phyloP scores from a whole-genome alignment of 2,113 vertebrate genomes.

The Piaya cayana region DNA sequence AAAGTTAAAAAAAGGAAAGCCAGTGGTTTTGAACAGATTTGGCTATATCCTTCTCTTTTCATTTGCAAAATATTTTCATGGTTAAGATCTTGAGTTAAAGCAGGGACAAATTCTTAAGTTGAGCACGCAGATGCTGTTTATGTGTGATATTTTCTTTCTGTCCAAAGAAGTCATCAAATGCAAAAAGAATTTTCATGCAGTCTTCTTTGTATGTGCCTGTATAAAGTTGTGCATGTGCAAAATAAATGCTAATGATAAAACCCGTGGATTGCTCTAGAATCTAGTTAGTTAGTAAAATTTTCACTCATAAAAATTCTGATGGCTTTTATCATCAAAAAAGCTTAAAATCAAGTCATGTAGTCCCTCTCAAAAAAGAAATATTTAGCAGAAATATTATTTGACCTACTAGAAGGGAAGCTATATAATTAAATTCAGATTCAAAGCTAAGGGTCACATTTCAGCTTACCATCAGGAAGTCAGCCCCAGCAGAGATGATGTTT shows the following conservation, averaged over 20 bases:
- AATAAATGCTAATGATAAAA: not conserved
- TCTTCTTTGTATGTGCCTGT: not conserved
- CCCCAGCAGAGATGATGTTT: not conserved
- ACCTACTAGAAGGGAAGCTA: not conserved
- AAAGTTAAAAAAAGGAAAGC: not conserved
- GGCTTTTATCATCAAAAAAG: not conserved
- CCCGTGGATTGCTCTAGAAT: not conserved
- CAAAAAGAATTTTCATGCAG: not conserved
- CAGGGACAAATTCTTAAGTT: slow-evolving; percentile 27
- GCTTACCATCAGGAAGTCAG: not conserved
- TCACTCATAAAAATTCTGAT: not conserved
- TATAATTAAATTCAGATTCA: not conserved
- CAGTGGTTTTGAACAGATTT: not conserved
- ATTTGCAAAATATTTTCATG: slow-evolving; percentile 13
- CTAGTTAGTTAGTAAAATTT: not conserved
- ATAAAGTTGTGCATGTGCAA: not conserved
- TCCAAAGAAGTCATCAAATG: slow-evolving; percentile 24
- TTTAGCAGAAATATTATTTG: not conserved
- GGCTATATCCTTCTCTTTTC: not conserved
- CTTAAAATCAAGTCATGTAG: not conserved
- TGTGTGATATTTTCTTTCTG: not conserved
- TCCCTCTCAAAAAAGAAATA: not conserved
- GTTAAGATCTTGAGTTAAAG: slow-evolving; percentile 21
- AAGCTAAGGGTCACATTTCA: not conserved
- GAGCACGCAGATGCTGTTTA: slow-evolving; percentile 25